Evolutionary conservation across 1,140 invertebrate species (phyloP).

Genomic region (Ceratina japonica): DNA sequence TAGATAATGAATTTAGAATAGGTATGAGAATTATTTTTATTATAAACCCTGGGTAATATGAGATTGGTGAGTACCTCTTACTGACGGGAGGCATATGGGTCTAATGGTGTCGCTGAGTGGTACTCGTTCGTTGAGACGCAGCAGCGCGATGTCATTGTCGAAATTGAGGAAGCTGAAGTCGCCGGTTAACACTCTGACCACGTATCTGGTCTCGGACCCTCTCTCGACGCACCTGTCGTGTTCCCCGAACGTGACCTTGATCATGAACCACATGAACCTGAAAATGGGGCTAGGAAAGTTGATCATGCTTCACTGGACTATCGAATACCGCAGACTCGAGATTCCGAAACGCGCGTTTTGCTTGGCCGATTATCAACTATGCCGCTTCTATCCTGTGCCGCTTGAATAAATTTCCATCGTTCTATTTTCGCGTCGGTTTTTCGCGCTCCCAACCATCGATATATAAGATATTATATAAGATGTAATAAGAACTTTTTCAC

Average conservation of each 20-base stretch:
- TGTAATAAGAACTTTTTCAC: too few species aligned
- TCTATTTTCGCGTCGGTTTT: too few species aligned
- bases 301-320: slow-evolving; percentile 48
- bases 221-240: slow-evolving; percentile 90
- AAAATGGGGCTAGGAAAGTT: slow-evolving; percentile 75
- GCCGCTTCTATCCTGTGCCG: not conserved
- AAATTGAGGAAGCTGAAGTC: slow-evolving; percentile 91
- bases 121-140: slow-evolving; percentile 88
- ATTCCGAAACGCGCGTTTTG: not conserved
- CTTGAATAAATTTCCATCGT: not conserved
- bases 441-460: too few species aligned
- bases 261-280: slow-evolving; percentile 94
- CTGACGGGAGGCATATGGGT: slow-evolving; percentile 88
- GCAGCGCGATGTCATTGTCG: slow-evolving; percentile 91
- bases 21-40: not conserved
- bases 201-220: slow-evolving; percentile 85
- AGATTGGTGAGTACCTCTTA: slow-evolving; percentile 76
- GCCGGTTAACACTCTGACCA: slow-evolving; percentile 85
- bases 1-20: not conserved
- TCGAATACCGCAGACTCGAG: not conserved
- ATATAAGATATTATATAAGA: too few species aligned
- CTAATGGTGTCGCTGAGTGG: slow-evolving; percentile 86
- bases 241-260: slow-evolving; percentile 91
- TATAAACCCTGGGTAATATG: not conserved
- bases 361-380: not conserved